Evolutionary conservation across 2,888 invertebrate species (phyloP), one percentile per base, ranked within the genome.

Genomic region (Hyalella azteca): DNA sequence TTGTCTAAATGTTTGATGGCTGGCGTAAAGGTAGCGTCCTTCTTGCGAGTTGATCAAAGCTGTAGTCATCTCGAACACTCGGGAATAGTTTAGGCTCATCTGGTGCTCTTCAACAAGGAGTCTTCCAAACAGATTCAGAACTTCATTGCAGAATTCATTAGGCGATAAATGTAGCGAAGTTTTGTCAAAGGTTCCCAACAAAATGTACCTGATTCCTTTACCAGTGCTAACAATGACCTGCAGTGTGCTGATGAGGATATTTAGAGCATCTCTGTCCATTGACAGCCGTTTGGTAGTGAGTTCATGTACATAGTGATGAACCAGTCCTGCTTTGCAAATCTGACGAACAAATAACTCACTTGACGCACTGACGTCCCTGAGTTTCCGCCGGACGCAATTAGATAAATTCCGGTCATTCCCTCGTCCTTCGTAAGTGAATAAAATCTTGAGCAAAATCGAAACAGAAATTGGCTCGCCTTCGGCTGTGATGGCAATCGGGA

Each of bases 381-480:
- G 36, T n/a, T 75, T 75, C 11, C 26, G 40, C 22, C 75, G 36
- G 22, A 75, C 36, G 26, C 29, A 26, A 13, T 66, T 66, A 3
- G 66, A 66, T 5, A 66, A 36, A 11, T 66, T 66, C 19, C 13
- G 11, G 5, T 7, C 3, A 9, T 32, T 66, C n/a, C 36, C 3
- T 66, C 15, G 36, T 36, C 66, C 36, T 11, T 36, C 29, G 45
- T 39, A 75, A 7, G 40, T 75, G 45, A 41, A 75, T 22, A 75
- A 39, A n/a, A 22, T 7, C 3, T 22, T 22, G 40, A 75, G 36
- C 26, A 75, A 75, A 29, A 22, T n/a, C 26, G 40, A 41, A 15
- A 26, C 40, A 2, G 82, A 81, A 26, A 82, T 66, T 26, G 79
- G 66, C 40, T 82, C 81, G 15, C 79, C 82, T 26, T 81, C 80